A percentile compares a stretch with the other conserved stretches of the same genome.
Conservation (phyloP, 64 coral and sea anemone genomes). For the Montipora cactus region DNA sequence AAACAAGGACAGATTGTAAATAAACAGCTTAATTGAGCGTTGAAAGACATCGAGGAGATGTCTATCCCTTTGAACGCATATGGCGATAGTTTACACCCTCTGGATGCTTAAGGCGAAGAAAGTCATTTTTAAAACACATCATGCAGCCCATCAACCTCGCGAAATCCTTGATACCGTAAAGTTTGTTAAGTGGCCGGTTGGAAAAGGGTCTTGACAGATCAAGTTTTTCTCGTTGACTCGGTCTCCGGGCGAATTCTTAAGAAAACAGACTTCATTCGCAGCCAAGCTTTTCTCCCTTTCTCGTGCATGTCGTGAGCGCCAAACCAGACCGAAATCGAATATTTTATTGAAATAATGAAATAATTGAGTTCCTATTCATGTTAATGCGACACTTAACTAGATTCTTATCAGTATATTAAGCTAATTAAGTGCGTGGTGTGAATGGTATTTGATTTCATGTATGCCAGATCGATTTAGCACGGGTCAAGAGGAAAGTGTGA, state of each 20-base stretch:
- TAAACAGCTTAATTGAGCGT: constrained; percentile 63
- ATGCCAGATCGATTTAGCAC: constrained; percentile 30
- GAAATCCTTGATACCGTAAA: not conserved
- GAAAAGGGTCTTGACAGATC: not conserved
- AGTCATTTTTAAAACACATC: constrained; percentile 47
- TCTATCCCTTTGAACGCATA: constrained; percentile 39
- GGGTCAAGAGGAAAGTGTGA: constrained; percentile 60
- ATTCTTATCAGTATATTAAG: constrained; percentile 69
- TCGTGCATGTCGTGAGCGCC: constrained; percentile 56
- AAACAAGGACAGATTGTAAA: constrained; percentile 57
- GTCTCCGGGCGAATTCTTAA: not conserved
- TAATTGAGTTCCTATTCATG: constrained; percentile 56
- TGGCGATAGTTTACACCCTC: constrained; percentile 49
- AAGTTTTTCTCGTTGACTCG: too few relatives aligned
- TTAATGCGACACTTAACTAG: constrained; percentile 67
- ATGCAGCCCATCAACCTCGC: not conserved
- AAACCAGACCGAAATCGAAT: constrained; percentile 39
- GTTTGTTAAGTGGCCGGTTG: not conserved
- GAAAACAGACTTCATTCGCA: not conserved
- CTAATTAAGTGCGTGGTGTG: constrained; percentile 54
- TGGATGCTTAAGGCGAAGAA: constrained; percentile 40
- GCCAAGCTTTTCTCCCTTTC: not conserved
- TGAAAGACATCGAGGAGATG: constrained; percentile 47
- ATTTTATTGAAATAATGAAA: constrained; percentile 51
- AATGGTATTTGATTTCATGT: constrained; percentile 51